Evolutionary conservation across 2,888 invertebrate species (phyloP).

Genomic region (Priocnemis perturbator): DNA sequence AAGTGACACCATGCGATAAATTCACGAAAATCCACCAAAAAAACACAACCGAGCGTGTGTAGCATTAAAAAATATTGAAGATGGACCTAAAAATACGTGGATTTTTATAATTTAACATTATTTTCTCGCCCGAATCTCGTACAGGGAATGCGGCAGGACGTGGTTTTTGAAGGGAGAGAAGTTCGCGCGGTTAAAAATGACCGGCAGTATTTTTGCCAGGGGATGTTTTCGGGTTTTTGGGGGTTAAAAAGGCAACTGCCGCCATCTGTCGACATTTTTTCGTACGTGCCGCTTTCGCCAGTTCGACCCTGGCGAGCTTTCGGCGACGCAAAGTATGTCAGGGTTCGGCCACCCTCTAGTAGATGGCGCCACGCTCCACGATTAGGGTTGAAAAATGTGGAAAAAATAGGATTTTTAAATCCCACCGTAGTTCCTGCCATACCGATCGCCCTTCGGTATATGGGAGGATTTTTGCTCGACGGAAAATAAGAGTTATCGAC

Average conservation of each 20-base stretch:
- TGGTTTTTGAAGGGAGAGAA: too few relatives aligned
- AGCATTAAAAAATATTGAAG: too few relatives aligned
- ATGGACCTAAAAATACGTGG: too few relatives aligned
- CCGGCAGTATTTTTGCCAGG: too few relatives aligned
- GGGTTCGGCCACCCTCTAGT: conserved; percentile 53
- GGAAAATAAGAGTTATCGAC: not conserved
- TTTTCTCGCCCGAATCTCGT: too few relatives aligned
- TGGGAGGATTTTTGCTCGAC: conserved; percentile 29
- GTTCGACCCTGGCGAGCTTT: conserved; percentile 24
- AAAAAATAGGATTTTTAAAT: too few relatives aligned
- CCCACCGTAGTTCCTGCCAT: not conserved
- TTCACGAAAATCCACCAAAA: too few relatives aligned
- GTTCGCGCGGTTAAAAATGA: too few relatives aligned
- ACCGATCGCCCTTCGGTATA: not conserved
- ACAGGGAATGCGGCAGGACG: too few relatives aligned
- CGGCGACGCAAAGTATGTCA: conserved; percentile 25
- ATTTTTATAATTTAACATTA: too few relatives aligned
- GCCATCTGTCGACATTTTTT: conserved; percentile 67
- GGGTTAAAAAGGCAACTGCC: conserved; percentile 22
- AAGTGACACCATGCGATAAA: too few relatives aligned
- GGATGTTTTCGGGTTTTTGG: conserved; percentile 7
- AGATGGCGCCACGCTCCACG: conserved; percentile 65
- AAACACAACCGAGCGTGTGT: too few relatives aligned
- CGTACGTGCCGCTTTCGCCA: conserved; percentile 33
- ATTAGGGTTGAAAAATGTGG: conserved; percentile 30